Base-by-base conservation (phyloP, 2,797 vertebrate species). In the Urocyon cinereoargenteus region DNA sequence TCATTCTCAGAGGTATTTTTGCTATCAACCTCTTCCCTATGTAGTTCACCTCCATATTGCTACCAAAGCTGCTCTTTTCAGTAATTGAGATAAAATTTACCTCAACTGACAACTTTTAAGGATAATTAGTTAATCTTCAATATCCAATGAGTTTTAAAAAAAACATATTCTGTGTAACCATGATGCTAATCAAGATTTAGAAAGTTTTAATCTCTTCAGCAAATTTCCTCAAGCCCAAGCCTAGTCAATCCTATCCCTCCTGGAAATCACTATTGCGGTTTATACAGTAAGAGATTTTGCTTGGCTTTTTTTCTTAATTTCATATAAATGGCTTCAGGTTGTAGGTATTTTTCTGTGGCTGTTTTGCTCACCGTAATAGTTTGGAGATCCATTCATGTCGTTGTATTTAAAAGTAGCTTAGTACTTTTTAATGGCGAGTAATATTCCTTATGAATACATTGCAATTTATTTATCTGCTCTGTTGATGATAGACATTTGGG, bases 251-350 rank as follows among this genome's bases (percentile, higher is more conserved):
- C 21, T 10, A 18, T n/a, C 7, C 11, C 4, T 64, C 53, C n/a
- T 19, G 68, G 57, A 4, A 83, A 77, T 40, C 24, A 49, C 3
- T 53, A 6, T 18, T 28, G 57, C n/a, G 61, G 45, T 40, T 70
- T 86, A 62, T 4, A 7, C 45, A 68, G 78, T 36, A 51, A 49
- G 62, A 70, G 6, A 55, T 62, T 36, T 36, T 24, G 0, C 19
- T 36, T 95, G 26, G 1, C 16, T 70, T 81, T 95, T 95, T 62
- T 62, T 36, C 64, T 94, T 14, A 90, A 64, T 15, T 81, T 92
- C 28, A 77, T 31, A 1, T 84, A 75, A 59, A 59, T 34, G 7
- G 26, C 26, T 66, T 83, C 14, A 51, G 24, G 5, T 22, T 57
- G 4, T 51, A 24, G 3, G 0, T 9, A 34, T 22, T 34, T n/a